Conservation (phyloP, 2,888 invertebrate species). For the Pyrocoelia pectoralis region DNA sequence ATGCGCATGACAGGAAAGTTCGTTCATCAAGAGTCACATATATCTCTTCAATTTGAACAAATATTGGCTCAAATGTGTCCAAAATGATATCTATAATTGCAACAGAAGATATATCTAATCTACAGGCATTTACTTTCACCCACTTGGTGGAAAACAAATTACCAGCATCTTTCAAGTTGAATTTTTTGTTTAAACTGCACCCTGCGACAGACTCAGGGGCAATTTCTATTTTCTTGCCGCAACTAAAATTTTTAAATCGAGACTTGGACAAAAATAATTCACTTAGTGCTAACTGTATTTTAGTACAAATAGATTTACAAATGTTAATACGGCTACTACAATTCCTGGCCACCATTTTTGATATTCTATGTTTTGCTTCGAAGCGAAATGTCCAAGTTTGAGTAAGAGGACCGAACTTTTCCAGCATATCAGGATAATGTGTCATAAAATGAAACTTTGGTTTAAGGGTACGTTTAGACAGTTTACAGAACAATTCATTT, state of each 20-base stretch:
- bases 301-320: not conserved
- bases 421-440: not conserved
- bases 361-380: not conserved
- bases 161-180: no score
- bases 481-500: not conserved
- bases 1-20: not conserved
- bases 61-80: not conserved
- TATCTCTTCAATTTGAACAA: not conserved
- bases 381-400: not conserved
- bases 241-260: not conserved
- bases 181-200: no score
- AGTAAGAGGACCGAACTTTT: not conserved
- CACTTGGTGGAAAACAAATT: no score
- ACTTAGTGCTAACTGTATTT: not conserved
- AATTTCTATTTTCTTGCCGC: no score
- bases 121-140: no score
- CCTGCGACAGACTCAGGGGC: no score
- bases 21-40: no score
- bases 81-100: no score
- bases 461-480: not conserved
- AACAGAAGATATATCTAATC: no score
- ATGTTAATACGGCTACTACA: not conserved
- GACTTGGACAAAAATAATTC: not conserved
- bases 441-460: not conserved
- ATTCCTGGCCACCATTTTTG: not conserved